A percentile compares a stretch with the other conserved stretches of the same genome.
Conservation (phyloP, 2,888 invertebrate species). For the Acronicta alni region DNA sequence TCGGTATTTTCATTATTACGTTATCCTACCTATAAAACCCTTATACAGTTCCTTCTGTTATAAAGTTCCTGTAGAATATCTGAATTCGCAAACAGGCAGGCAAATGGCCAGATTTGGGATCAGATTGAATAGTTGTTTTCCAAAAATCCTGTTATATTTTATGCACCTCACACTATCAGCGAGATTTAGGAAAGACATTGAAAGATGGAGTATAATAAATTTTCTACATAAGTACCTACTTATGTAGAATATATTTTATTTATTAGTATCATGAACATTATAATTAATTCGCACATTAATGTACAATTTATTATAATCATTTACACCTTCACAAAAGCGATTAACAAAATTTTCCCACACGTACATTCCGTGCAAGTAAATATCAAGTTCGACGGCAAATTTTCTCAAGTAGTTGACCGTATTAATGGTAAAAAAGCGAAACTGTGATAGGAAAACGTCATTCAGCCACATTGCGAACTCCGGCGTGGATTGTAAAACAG, state of each 20-base stretch:
- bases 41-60: too few species aligned
- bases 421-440: slow-evolving; percentile 63
- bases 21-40: too few species aligned
- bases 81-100: too few species aligned
- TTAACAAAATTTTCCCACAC: slow-evolving; percentile 46
- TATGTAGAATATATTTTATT: too few species aligned
- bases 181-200: too few species aligned
- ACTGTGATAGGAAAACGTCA: slow-evolving; percentile 77
- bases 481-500: slow-evolving; percentile 66
- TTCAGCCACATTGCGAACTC: slow-evolving; percentile 65
- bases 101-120: too few species aligned
- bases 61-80: too few species aligned
- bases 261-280: slow-evolving; percentile 16
- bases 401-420: slow-evolving; percentile 47
- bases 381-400: slow-evolving; percentile 53
- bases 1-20: slow-evolving; percentile 35
- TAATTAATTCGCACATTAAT: slow-evolving; percentile 5
- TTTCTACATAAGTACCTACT: slow-evolving; percentile 7
- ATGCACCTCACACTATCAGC: too few species aligned
- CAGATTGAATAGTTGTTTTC: too few species aligned
- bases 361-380: slow-evolving; percentile 33
- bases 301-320: slow-evolving; percentile 27
- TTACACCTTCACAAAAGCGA: slow-evolving; percentile 33
- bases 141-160: too few species aligned
- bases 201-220: too few species aligned